Percentiles rank a stretch among this genome's conserved stretches.
Conservation (phyloP, 2,113 vertebrate genomes). For the Australoheros scitulus region DNA sequence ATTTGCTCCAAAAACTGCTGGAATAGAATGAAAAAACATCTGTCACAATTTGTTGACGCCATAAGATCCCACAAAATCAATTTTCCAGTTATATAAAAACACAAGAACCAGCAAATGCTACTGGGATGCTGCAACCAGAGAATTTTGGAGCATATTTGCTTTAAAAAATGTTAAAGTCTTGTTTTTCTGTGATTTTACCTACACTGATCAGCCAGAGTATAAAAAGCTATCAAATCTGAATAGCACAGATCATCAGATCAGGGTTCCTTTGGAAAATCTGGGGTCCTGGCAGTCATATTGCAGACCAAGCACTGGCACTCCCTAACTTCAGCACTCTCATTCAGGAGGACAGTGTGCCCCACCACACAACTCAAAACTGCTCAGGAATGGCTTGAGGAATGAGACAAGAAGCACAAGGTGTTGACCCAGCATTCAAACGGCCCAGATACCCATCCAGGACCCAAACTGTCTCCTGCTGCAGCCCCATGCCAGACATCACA, state of each 20-base stretch:
- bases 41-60: too few species aligned
- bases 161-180: neutral
- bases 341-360: too few species aligned
- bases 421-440: too few species aligned
- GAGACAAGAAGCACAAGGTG: too few species aligned
- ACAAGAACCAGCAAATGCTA: neutral
- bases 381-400: too few species aligned
- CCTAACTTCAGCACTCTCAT: too few species aligned
- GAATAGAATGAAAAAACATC: too few species aligned
- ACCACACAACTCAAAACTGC: too few species aligned
- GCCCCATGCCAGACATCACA: neutral
- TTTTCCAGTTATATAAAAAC: neutral
- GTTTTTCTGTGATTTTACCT: neutral
- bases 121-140: neutral
- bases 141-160: neutral
- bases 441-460: neutral
- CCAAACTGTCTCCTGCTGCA: neutral
- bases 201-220: neutral
- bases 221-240: neutral
- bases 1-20: neutral
- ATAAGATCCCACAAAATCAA: neutral
- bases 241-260: neutral
- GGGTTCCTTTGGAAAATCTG: neutral
- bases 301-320: too few species aligned
- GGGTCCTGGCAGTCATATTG: too few species aligned